These are phyloP conservation scores for Peromyscus eremicus DNA, from an alignment of 2,797 vertebrate species.

Conservation along the genomic window DNA sequence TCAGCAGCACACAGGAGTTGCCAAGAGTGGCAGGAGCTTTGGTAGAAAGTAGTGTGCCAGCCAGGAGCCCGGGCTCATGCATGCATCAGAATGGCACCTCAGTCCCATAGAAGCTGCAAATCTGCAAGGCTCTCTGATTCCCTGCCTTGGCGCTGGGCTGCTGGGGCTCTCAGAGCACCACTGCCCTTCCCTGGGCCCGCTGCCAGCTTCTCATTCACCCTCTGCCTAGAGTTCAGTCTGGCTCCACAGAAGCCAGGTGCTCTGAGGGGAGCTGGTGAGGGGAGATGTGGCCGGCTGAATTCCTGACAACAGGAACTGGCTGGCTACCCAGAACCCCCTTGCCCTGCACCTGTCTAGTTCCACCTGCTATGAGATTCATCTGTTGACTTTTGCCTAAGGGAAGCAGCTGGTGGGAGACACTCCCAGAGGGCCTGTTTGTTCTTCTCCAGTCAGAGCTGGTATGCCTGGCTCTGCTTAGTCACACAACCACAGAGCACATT, in stretches of 20 bases:
- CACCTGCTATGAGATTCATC: conserved; percentile 56
- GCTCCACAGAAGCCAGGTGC: background rate
- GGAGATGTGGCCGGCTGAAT: background rate
- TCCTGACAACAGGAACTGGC: background rate
- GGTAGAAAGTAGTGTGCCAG: background rate
- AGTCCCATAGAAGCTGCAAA: background rate
- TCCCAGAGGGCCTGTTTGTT: conserved; percentile 62
- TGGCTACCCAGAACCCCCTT: background rate
- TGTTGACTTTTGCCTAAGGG: conserved; percentile 76
- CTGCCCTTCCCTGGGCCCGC: background rate
- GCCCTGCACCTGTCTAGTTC: conserved; percentile 49
- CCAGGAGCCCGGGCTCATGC: background rate
- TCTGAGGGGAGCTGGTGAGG: background rate
- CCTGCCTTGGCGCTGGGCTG: accelerated
- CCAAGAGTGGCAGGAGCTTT: background rate
- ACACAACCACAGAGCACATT: background rate
- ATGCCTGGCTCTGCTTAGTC: background rate
- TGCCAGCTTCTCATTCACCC: background rate
- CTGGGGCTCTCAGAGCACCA: background rate
- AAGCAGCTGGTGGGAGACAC: background rate
- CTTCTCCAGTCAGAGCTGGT: conserved; percentile 11
- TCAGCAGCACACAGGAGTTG: background rate
- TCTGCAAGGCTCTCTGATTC: background rate
- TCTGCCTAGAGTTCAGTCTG: background rate
- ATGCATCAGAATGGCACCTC: background rate